phyloP scores from a whole-genome alignment of 1,140 invertebrate species.

The Sycophaga agraensis region DNA sequence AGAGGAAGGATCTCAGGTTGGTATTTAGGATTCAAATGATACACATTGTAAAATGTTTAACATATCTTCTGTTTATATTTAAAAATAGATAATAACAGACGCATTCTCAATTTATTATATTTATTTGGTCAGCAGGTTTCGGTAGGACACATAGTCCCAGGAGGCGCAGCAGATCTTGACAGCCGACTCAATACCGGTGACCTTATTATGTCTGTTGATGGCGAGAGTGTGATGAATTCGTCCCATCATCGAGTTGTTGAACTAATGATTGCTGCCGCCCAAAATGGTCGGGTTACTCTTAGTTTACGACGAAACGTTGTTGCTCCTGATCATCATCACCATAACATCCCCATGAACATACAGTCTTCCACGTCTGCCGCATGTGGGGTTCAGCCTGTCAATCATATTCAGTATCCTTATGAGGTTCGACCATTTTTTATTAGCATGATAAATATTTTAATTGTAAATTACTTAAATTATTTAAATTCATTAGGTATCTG shows the following conservation, averaged over 20 bases:
- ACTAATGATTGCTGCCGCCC: conserved; percentile 80
- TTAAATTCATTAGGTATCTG: conserved; percentile 54
- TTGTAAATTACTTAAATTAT: not conserved
- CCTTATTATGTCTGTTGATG: conserved; percentile 86
- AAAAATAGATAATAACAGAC: too few relatives aligned
- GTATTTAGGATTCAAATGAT: conserved; percentile 31
- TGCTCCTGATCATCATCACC: conserved; percentile 47
- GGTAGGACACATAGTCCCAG: conserved; percentile 92
- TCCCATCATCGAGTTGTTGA: conserved; percentile 89
- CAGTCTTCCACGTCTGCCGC: conserved; percentile 40
- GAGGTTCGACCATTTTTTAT: conserved; percentile 66
- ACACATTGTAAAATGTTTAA: not conserved
- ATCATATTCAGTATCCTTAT: conserved; percentile 66
- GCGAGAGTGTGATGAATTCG: conserved; percentile 77
- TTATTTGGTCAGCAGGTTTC: conserved; percentile 67
- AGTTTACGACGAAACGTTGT: conserved; percentile 66
- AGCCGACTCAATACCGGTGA: conserved; percentile 84
- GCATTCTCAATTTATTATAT: conserved; percentile 14
- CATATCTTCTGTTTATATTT: too few relatives aligned
- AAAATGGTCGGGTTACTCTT: conserved; percentile 75
- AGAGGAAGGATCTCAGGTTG: conserved; percentile 92
- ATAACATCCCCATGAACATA: conserved; percentile 37
- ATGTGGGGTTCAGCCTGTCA: conserved; percentile 41
- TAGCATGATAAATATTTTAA: not conserved
- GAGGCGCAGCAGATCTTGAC: conserved; percentile 87